These are phyloP conservation scores for Equus przewalskii DNA, from an alignment of 2,113 vertebrate species.

Conservation along the genomic window DNA sequence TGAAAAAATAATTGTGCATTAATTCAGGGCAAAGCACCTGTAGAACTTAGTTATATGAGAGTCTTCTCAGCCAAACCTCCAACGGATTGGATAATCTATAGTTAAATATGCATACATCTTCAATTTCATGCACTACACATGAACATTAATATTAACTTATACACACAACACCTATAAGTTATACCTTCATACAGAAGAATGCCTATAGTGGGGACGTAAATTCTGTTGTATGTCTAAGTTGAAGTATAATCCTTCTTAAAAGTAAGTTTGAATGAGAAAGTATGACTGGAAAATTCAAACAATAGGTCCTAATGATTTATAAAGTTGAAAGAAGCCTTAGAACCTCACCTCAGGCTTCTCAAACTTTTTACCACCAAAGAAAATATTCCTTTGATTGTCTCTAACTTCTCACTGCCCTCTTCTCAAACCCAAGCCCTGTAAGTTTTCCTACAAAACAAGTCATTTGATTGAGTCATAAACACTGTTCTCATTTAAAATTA, in stretches of 20 bases:
- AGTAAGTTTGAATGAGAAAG: slow-evolving; percentile 4
- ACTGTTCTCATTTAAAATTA: slow-evolving; percentile 23
- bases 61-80: neutral
- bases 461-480: neutral
- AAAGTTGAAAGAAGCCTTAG: neutral
- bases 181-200: neutral
- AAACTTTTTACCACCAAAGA: neutral
- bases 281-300: neutral
- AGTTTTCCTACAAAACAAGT: neutral
- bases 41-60: neutral
- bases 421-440: neutral
- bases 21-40: neutral
- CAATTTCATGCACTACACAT: neutral
- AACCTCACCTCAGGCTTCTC: neutral
- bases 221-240: slow-evolving; percentile 2
- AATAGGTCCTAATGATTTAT: slow-evolving; percentile 38
- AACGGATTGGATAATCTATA: neutral
- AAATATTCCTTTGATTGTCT: neutral
- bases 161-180: neutral
- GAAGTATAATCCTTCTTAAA: neutral
- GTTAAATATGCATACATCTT: slow-evolving; percentile 13
- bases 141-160: slow-evolving; percentile 46
- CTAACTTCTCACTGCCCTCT: neutral
- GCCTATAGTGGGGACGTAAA: neutral
- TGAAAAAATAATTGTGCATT: neutral